Base-by-base conservation (phyloP, 2,113 vertebrate species). In the Tychaedon coryphoeus region DNA sequence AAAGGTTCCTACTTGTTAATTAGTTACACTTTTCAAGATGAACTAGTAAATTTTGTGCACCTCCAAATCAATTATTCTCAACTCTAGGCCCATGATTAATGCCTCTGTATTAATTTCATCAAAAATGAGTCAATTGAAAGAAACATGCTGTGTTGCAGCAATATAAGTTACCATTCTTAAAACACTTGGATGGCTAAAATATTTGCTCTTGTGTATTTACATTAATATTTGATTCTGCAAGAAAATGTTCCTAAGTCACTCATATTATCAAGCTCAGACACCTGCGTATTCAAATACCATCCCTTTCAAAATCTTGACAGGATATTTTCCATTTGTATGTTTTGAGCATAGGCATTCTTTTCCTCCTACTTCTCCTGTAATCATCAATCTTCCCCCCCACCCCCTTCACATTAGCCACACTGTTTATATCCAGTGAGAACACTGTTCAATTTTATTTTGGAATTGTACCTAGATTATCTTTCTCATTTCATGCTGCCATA, bases 381-480 rank as follows among this genome's bases (percentile, higher is more conserved):
- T 51, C 1, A 7, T 50, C 20, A 8, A 11, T 8, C 2, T 65
- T 0, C 0, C 9, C 12, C 8, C 8, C 43, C 19, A 9, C 43
- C 43, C 24, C 5, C 6, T 84, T 87, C 14, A 36, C 4, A 14
- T 76, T 60, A 31, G 36, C 14, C 10, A 18, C 28, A 54, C 8
- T 48, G 3, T 18, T 51, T 66, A 15, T 43, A 66, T 53, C 36
- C 25, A 79, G 53, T 48, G 9, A 57, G 24, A 83, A 78, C 17
- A 33, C 1, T 33, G 13, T 58, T 85, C 6, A 29, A 12, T 73
- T 76, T 57, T 79, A 43, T 48, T 92, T 87, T 53, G 3, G 14
- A 57, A 56, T 71, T 65, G 16, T 50, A 80, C 16, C 11, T 54
- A 45, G 8, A n/a, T 69, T 72, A 40, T 42, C 8, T 36, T 90